Evolutionary conservation across 2,113 vertebrate species (phyloP).

Genomic region (Corythornis vintsioides): DNA sequence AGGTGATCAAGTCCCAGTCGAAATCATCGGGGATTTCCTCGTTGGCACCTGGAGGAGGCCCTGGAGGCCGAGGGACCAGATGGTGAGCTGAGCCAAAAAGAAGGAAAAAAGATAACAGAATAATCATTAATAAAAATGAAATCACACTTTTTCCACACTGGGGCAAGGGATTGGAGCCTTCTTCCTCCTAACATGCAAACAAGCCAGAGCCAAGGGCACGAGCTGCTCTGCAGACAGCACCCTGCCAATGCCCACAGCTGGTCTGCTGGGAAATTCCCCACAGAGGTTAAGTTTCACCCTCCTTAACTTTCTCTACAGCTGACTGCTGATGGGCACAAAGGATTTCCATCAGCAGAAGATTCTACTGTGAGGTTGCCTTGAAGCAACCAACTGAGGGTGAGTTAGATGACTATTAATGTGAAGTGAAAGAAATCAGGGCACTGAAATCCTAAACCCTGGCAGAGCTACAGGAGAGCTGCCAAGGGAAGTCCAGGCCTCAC

Average conservation of each 20-base stretch:
- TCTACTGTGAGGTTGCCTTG: background rate
- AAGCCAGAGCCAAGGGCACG: background rate
- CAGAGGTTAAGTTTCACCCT: background rate
- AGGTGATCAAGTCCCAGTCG: slow-evolving; percentile 86
- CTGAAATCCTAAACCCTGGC: background rate
- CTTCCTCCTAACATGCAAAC: background rate
- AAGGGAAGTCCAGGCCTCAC: background rate
- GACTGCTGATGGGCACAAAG: background rate
- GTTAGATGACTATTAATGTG: background rate
- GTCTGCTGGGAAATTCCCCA: background rate
- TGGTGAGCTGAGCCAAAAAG: slow-evolving; percentile 71
- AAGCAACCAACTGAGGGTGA: background rate
- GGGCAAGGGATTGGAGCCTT: background rate
- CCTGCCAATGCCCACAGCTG: background rate
- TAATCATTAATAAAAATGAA: background rate
- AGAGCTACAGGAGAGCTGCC: background rate
- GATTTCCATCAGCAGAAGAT: background rate
- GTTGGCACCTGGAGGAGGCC: slow-evolving; percentile 76
- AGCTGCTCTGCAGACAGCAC: background rate
- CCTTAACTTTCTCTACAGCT: background rate
- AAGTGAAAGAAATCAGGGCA: background rate
- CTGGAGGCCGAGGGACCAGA: slow-evolving; percentile 78
- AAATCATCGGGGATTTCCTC: slow-evolving; percentile 85
- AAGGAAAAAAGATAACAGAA: background rate
- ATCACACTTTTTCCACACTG: background rate